phyloP scores from a whole-genome alignment of 2,888 invertebrate genomes.

The Escarpia spicata region DNA sequence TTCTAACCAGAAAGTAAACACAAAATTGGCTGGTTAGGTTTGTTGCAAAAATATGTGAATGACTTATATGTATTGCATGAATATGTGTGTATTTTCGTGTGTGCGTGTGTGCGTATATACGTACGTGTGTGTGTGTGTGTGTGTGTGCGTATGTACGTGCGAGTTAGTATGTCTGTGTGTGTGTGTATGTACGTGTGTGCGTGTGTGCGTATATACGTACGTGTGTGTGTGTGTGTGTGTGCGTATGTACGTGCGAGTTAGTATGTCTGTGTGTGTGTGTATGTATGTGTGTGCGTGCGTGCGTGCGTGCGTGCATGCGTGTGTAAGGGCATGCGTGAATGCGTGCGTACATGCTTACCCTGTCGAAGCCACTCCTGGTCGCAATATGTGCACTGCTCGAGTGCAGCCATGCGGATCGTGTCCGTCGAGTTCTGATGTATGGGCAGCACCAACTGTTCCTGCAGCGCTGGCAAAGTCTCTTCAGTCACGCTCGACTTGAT shows the following conservation, averaged over 20 bases:
- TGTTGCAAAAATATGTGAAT: too few relatives aligned
- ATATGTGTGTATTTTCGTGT: too few relatives aligned
- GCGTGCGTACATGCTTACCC: constrained; percentile 26
- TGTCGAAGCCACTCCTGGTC: constrained; percentile 46
- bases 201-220: neutral
- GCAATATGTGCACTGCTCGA: constrained; percentile 48
- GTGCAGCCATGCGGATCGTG: constrained; percentile 37
- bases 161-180: too few relatives aligned
- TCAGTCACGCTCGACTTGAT: constrained; percentile 38
- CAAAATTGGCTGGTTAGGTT: too few relatives aligned
- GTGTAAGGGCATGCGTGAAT: neutral
- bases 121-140: too few relatives aligned
- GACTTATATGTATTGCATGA: too few relatives aligned
- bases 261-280: neutral
- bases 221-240: neutral
- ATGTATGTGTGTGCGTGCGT: neutral
- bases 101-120: too few relatives aligned
- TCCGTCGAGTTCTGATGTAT: constrained; percentile 28
- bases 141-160: too few relatives aligned
- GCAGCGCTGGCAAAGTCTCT: constrained; percentile 28
- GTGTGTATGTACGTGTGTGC: too few relatives aligned
- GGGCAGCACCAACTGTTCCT: constrained; percentile 38
- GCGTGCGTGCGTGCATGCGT: neutral
- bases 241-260: neutral
- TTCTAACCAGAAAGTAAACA: too few relatives aligned